A percentile compares a stretch with the other conserved stretches of the same genome.
Conservation (phyloP, 2,113 vertebrate genomes). For the Rhodinocichla rosea region DNA sequence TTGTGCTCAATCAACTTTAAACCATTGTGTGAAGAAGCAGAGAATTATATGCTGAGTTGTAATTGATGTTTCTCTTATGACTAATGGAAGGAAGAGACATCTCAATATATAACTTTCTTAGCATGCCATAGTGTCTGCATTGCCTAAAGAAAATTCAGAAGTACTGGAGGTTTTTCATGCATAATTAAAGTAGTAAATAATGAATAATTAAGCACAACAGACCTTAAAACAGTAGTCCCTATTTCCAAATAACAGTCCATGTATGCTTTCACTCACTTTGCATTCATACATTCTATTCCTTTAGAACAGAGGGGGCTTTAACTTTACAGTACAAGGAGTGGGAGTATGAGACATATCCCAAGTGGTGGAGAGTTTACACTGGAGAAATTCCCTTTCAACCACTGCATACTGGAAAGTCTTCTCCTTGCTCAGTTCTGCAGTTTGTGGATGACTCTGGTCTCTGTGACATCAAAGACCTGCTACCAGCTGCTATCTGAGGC, state of each 20-base stretch:
- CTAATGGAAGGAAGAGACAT: slow-evolving; percentile 31
- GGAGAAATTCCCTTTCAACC: neutral
- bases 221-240: neutral
- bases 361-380: neutral
- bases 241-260: neutral
- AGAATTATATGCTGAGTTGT: slow-evolving; percentile 7
- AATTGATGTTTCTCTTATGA: slow-evolving; percentile 9
- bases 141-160: neutral
- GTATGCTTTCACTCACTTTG: neutral
- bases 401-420: neutral
- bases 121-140: neutral
- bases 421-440: neutral
- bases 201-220: slow-evolving; percentile 39
- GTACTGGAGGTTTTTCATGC: slow-evolving; percentile 11
- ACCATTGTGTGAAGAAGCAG: neutral
- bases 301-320: neutral
- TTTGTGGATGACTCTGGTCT: neutral
- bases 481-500: neutral
- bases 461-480: neutral
- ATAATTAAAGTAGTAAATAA: slow-evolving; percentile 35
- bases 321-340: rapidly evolving
- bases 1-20: neutral
- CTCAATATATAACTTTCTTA: neutral
- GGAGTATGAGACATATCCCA: neutral
- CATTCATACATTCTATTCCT: neutral